Evolutionary conservation across 2,888 invertebrate genomes (phyloP).

Genomic region (Aplocera efformata): DNA sequence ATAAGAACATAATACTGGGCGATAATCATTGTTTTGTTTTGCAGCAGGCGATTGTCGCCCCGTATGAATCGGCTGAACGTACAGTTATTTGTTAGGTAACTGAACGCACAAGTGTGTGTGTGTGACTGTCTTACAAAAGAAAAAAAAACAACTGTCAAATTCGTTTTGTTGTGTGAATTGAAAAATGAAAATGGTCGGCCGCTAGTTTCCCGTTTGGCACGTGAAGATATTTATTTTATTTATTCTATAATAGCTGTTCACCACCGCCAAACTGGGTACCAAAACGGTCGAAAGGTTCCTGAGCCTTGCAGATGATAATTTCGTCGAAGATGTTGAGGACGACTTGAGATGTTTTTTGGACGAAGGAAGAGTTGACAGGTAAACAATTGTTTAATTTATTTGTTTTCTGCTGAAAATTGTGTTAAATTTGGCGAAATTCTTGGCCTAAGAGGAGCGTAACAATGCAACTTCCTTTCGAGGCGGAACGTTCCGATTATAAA

Average conservation of each 20-base stretch:
- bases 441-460: not conserved
- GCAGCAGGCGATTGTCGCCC: too few relatives aligned
- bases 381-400: constrained; percentile 59
- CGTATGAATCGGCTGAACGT: too few relatives aligned
- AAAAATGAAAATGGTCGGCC: constrained; percentile 59
- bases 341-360: constrained; percentile 73
- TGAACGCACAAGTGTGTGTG: not conserved
- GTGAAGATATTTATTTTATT: constrained; percentile 60
- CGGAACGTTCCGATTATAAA: constrained; percentile 2
- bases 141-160: constrained; percentile 21
- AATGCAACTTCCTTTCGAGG: not conserved
- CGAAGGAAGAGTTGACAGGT: constrained; percentile 75
- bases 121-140: not conserved
- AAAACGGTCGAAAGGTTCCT: constrained; percentile 75
- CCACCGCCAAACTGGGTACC: constrained; percentile 76
- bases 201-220: constrained; percentile 59
- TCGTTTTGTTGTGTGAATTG: constrained; percentile 30
- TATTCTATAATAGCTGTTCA: constrained; percentile 44
- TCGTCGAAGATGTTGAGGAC: constrained; percentile 75
- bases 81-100: too few relatives aligned
- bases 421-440: not conserved
- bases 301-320: constrained; percentile 70
- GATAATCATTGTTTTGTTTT: too few relatives aligned
- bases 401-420: constrained; percentile 24
- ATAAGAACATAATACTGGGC: too few relatives aligned